Percentiles rank a stretch among this genome's conserved stretches.
phyloP scores from a whole-genome alignment of 2,797 vertebrate species.

The Sibirionetta formosa region DNA sequence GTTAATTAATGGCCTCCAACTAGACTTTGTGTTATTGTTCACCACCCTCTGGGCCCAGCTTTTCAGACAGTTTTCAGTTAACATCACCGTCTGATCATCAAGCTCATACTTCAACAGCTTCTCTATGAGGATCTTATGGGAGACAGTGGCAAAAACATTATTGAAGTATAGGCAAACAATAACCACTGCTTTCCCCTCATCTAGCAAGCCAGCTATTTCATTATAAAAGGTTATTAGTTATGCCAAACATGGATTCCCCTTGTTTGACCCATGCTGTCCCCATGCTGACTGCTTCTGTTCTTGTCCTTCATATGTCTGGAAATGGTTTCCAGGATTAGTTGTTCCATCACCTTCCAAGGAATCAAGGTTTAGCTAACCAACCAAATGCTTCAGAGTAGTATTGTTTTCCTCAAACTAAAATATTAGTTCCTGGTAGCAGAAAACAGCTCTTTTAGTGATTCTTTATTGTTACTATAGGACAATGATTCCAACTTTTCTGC shows the following conservation, averaged over 20 bases:
- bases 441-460: not conserved
- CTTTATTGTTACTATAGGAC: not conserved
- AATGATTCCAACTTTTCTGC: not conserved
- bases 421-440: not conserved
- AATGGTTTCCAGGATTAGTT: not conserved
- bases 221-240: not conserved
- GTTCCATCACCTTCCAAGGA: not conserved
- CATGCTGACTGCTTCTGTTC: not conserved
- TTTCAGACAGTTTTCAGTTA: not conserved
- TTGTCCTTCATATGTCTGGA: not conserved
- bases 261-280: too few species aligned
- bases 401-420: not conserved
- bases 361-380: not conserved
- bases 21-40: not conserved
- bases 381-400: not conserved
- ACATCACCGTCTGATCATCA: not conserved
- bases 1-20: not conserved
- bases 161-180: not conserved
- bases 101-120: not conserved
- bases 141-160: not conserved
- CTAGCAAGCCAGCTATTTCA: not conserved
- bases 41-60: not conserved
- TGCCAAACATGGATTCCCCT: not conserved
- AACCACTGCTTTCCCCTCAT: not conserved
- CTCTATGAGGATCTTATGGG: not conserved